phyloP scores from a whole-genome alignment of 2,113 vertebrate genomes.

The Myiozetetes cayanensis region DNA sequence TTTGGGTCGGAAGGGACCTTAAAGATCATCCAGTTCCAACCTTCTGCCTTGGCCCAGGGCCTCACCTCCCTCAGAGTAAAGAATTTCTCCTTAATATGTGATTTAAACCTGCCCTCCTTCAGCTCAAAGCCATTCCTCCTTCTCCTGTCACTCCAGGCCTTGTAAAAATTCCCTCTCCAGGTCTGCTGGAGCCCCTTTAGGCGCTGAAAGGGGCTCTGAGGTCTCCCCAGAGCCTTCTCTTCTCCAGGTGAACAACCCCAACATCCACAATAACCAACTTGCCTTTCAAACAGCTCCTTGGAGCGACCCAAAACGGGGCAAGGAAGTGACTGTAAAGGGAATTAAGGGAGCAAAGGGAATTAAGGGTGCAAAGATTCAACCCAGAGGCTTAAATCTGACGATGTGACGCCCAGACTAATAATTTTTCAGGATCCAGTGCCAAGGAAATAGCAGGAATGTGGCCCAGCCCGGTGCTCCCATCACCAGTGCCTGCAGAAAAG shows the following conservation, averaged over 20 bases:
- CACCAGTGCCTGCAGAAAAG: not conserved
- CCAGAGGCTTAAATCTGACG: not conserved
- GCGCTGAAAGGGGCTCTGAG: not conserved
- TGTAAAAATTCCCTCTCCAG: not conserved
- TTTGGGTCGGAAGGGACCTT: not conserved
- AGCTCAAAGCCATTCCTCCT: not conserved
- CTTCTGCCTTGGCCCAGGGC: not conserved
- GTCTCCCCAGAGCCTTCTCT: not conserved
- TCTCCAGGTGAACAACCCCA: not conserved
- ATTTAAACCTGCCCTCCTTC: not conserved
- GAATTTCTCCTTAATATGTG: not conserved
- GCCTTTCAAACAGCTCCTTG: not conserved
- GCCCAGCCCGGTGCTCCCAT: not conserved
- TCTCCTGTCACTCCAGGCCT: not conserved
- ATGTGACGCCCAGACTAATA: not conserved
- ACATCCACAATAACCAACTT: not conserved
- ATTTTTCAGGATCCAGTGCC: not conserved
- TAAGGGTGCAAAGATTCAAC: not conserved
- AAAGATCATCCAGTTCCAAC: accelerated
- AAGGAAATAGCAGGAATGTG: not conserved
- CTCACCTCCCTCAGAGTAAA: not conserved
- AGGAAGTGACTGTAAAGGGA: not conserved
- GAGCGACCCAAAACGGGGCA: not conserved
- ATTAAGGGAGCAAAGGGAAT: not conserved
- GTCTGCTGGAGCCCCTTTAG: not conserved